Evolutionary conservation across 1,140 invertebrate genomes (phyloP).

Genomic region (Brachionus paranguensis): DNA sequence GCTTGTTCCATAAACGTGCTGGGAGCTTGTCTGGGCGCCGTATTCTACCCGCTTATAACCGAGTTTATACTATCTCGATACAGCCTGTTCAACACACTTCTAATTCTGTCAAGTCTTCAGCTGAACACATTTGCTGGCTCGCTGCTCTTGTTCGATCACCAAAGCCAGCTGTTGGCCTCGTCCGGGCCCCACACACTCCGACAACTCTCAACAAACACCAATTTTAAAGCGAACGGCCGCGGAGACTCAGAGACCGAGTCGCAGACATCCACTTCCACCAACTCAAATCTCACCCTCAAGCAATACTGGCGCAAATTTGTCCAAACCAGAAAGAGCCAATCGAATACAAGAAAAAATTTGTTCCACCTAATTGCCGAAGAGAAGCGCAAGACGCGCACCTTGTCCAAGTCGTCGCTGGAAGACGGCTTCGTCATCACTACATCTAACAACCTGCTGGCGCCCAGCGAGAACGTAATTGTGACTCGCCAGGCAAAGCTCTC

Average conservation of each 20-base stretch:
- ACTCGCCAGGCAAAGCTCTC: background rate
- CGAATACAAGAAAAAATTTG: slow-evolving; percentile 30
- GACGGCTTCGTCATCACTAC: slow-evolving; percentile 36
- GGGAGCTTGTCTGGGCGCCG: background rate
- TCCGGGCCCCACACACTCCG: background rate
- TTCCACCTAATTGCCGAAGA: slow-evolving; percentile 38
- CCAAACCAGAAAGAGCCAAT: background rate
- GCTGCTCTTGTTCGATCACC: background rate
- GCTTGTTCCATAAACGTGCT: background rate
- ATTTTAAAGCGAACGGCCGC: background rate
- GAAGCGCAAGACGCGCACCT: slow-evolving; percentile 27
- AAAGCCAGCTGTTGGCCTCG: background rate
- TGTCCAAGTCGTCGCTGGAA: slow-evolving; percentile 32
- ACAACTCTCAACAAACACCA: background rate
- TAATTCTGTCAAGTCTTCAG: slow-evolving; percentile 9
- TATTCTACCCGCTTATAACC: background rate
- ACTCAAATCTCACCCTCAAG: slow-evolving; percentile 9
- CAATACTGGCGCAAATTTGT: slow-evolving; percentile 39
- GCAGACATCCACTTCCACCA: background rate
- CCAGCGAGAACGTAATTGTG: slow-evolving; percentile 5
- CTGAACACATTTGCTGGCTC: background rate
- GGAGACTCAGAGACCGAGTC: background rate
- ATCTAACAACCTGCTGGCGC: slow-evolving; percentile 23
- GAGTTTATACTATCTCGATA: background rate
- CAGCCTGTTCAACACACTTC: background rate